These are phyloP conservation scores for Oxygymnocypris stewartii DNA, from an alignment of 2,113 vertebrate species.

Conservation along the genomic window DNA sequence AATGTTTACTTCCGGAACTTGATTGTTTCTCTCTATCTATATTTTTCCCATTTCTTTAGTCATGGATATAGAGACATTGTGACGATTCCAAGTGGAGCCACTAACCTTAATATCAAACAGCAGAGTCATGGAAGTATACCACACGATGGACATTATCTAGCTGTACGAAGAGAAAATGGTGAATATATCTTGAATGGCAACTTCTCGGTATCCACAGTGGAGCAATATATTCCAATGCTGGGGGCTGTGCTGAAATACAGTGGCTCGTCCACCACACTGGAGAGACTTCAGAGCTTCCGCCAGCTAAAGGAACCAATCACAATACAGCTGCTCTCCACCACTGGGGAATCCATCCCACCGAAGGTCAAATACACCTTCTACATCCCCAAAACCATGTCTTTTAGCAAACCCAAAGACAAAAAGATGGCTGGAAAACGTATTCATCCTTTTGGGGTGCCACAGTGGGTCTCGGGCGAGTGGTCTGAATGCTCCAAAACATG, in stretches of 20 bases:
- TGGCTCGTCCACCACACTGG: conserved; percentile 87
- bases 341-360: conserved; percentile 77
- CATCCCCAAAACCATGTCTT: conserved; percentile 83
- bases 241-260: conserved; percentile 94
- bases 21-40: background rate
- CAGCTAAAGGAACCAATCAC: conserved; percentile 84
- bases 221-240: conserved; percentile 87
- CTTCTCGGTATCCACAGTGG: conserved; percentile 87
- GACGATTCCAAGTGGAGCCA: conserved; percentile 90
- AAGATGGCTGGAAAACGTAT: conserved; percentile 78
- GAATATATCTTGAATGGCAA: conserved; percentile 92
- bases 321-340: conserved; percentile 84
- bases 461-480: conserved; percentile 91
- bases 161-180: conserved; percentile 80
- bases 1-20: background rate
- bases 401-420: conserved; percentile 76
- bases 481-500: conserved; percentile 90
- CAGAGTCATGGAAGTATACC: conserved; percentile 84
- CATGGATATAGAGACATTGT: conserved; percentile 93
- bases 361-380: conserved; percentile 93
- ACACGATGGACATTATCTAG: conserved; percentile 91
- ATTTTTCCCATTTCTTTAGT: conserved; percentile 65
- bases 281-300: conserved; percentile 91
- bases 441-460: conserved; percentile 76
- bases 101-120: conserved; percentile 95